phyloP scores from a whole-genome alignment of 2,113 vertebrate genomes.

The Echinops telfairi region DNA sequence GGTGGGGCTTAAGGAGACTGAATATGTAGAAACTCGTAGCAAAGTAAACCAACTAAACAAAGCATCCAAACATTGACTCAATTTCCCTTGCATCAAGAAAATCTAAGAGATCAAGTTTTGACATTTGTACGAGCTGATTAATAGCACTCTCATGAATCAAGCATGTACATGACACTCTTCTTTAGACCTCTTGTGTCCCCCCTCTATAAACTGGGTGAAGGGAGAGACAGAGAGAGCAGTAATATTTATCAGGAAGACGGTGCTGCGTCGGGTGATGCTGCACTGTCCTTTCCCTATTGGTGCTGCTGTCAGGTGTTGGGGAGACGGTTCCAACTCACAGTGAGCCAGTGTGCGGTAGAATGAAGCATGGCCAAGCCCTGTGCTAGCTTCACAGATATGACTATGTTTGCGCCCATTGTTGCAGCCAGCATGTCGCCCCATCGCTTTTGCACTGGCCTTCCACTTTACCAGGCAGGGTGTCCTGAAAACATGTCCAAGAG shows the following conservation, averaged over 20 bases:
- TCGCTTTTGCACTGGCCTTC: background rate
- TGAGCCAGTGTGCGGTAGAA: background rate
- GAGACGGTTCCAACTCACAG: background rate
- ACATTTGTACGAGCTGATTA: background rate
- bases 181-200: background rate
- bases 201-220: background rate
- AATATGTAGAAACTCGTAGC: slow-evolving; percentile 65
- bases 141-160: background rate
- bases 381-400: background rate
- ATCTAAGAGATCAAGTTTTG: background rate
- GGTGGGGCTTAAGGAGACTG: slow-evolving; percentile 27
- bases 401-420: background rate
- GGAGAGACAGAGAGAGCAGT: background rate
- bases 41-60: background rate
- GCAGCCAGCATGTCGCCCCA: background rate
- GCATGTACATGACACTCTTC: background rate
- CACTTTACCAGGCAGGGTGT: background rate
- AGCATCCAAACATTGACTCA: background rate
- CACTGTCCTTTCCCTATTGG: background rate
- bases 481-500: background rate
- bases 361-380: background rate
- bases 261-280: background rate
- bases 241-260: background rate
- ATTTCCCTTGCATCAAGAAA: background rate
- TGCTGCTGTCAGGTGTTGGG: background rate